Conservation (phyloP, 2,797 vertebrate genomes). For the Sylvia borin region DNA sequence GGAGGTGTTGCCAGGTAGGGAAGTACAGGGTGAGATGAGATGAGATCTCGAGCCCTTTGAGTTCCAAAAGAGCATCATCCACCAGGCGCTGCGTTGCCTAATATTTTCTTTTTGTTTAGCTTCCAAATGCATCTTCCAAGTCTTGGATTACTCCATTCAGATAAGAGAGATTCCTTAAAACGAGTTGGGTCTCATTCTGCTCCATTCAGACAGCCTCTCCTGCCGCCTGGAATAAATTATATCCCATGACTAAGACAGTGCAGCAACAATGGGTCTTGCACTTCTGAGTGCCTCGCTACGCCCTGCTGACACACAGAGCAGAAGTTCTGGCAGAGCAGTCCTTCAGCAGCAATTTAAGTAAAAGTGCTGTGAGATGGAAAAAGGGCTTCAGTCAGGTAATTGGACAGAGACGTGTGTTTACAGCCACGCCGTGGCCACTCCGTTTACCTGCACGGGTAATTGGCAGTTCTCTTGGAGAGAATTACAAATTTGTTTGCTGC, state of each 20-base stretch:
- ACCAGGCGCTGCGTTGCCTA: background rate
- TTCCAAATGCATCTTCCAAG: background rate
- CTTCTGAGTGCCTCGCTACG: background rate
- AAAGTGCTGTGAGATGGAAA: conserved; percentile 41
- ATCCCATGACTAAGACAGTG: background rate
- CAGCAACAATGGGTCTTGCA: background rate
- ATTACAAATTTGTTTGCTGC: conserved; percentile 13
- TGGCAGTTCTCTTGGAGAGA: background rate
- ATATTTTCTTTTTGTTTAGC: background rate
- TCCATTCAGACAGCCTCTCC: background rate
- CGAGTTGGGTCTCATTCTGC: conserved; percentile 17
- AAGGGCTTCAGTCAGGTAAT: conserved; percentile 12
- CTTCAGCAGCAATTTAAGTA: conserved; percentile 9
- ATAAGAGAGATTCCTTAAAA: conserved; percentile 30
- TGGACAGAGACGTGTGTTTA: background rate
- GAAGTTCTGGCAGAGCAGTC: background rate
- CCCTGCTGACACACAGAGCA: conserved; percentile 23
- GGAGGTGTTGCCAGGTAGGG: background rate
- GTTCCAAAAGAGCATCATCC: background rate
- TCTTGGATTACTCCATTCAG: background rate
- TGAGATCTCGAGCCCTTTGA: background rate
- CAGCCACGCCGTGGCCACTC: background rate
- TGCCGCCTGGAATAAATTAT: background rate
- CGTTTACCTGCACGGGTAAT: background rate
- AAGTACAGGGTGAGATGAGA: background rate